Percentiles rank a stretch among this genome's conserved stretches.
These are phyloP conservation scores for Coccyzus lansbergi DNA, from an alignment of 2,797 vertebrate species.

Conservation along the genomic window DNA sequence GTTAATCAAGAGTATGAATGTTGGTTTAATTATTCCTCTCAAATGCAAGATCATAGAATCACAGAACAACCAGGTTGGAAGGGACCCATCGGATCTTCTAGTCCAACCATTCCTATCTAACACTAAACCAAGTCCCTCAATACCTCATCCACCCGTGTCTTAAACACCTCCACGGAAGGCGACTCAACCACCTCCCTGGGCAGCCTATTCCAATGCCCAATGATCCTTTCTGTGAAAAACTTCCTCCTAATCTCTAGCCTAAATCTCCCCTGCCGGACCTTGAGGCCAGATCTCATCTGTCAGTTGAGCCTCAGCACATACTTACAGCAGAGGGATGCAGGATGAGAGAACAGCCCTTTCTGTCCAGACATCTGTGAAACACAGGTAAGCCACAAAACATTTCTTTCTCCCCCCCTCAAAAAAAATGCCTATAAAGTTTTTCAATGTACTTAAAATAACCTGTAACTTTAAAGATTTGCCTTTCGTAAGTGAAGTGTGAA, in stretches of 20 bases:
- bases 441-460: background rate
- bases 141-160: too few species aligned
- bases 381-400: fast-evolving
- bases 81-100: too few species aligned
- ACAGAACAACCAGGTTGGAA: too few species aligned
- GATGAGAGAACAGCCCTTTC: background rate
- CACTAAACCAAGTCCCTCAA: too few species aligned
- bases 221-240: too few species aligned
- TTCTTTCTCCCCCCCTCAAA: fast-evolving
- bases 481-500: background rate
- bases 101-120: too few species aligned
- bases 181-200: too few species aligned
- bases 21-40: background rate
- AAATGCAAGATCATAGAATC: too few species aligned
- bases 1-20: background rate
- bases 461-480: background rate
- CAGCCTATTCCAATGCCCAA: too few species aligned
- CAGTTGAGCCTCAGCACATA: background rate
- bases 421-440: background rate
- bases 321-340: background rate
- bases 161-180: too few species aligned
- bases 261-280: too few species aligned
- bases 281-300: background rate
- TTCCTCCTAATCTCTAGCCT: too few species aligned
- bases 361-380: background rate